Base-by-base conservation (phyloP, 1,140 invertebrate genomes). In the Diabrotica undecimpunctata region DNA sequence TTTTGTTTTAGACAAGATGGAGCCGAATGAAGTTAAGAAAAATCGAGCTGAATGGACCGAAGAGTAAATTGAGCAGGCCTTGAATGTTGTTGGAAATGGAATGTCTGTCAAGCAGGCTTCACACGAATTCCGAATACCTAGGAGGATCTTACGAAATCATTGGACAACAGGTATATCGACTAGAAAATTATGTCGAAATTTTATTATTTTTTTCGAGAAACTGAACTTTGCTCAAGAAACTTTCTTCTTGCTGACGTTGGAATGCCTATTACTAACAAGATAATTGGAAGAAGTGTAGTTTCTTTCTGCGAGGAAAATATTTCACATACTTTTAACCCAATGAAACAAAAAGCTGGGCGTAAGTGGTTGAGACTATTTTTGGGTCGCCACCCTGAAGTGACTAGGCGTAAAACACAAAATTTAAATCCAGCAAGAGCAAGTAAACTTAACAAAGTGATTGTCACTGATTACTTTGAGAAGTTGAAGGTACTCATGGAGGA, bases 101-200 rank as follows among this genome's bases (percentile, higher is more conserved):
- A 8, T 12, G 0, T 8, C 6, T 12, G 14, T 54, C 5, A 0
- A 54, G 14, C 53, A 54, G 53, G 53, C 14, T 10, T 54, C 14
- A 8, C n/a, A 0, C 14, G 5, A 54, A 3, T 54, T 54, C 13
- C 5, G 13, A 13, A 13, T 54, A 6, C 5, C 13, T 12, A 54
- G 53, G 13, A 54, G 5, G 53, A 54, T 2, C n/a, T 54, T 6
- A 25, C 2, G 5, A 54, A 54, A 54, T 8, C 14, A 25, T 54
- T 54, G n/a, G 5, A 0, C 53, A 14, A 54, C 2, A 54, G 8
- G 53, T 54, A 14, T 54, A 35, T 9, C 5, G 7, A 54, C 11
- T 54, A 54, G 7, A 25, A 54, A 54, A 25, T 54, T 54, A 2
- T 10, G 53, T 54, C 11, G 53, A 54, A 54, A 54, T 54, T 10